Percentiles rank a stretch among this genome's conserved stretches.
Conservation (phyloP, 2,797 vertebrate genomes). For the Peromyscus attwateri region DNA sequence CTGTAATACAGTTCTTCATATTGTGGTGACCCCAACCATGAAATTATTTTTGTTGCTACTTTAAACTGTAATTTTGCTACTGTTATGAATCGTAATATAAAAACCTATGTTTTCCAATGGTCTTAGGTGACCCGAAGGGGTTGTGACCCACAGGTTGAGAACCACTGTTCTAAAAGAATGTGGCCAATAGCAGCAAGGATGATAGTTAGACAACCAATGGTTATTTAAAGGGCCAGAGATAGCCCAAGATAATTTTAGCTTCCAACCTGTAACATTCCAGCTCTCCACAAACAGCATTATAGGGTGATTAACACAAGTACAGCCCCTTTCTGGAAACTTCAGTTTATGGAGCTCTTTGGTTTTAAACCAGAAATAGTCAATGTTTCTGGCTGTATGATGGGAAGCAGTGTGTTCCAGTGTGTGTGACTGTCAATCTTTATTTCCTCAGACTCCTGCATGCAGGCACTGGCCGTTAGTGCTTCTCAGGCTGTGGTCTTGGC, state of each 20-base stretch:
- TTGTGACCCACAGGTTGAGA: background rate
- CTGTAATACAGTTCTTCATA: background rate
- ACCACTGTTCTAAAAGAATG: background rate
- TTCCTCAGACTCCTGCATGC: background rate
- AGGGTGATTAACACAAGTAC: background rate
- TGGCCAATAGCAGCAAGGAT: background rate
- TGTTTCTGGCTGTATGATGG: background rate
- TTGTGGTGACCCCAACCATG: background rate
- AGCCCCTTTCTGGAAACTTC: background rate
- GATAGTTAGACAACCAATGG: background rate
- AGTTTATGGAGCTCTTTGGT: constrained; percentile 11
- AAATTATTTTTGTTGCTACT: background rate
- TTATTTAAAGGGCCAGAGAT: background rate
- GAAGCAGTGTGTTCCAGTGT: background rate
- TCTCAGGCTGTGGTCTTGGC: background rate
- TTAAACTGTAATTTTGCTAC: background rate
- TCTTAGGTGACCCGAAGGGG: background rate
- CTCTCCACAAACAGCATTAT: too few species aligned
- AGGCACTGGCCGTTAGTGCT: background rate
- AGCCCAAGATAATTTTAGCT: background rate
- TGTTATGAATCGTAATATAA: background rate
- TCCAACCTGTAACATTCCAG: too few species aligned
- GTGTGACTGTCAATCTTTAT: constrained; percentile 4
- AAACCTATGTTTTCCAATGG: background rate
- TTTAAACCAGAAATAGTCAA: constrained; percentile 70